A percentile compares a stretch with the other conserved stretches of the same genome.
phyloP scores from a whole-genome alignment of 2,888 invertebrate genomes.

The Microctonus hyperodae region DNA sequence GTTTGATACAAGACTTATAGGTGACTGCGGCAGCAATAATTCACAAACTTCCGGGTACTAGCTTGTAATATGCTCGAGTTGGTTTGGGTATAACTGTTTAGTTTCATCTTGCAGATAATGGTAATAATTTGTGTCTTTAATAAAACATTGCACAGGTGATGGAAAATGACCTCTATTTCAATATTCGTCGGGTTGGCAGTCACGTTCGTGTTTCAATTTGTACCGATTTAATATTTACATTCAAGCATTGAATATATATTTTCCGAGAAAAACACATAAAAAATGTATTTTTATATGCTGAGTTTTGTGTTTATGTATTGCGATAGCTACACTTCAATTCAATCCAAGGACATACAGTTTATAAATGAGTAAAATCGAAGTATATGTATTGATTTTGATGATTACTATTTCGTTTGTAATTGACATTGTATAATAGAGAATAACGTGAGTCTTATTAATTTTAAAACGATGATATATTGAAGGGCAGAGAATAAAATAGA shows the following conservation, averaged over 20 bases:
- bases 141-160: neutral
- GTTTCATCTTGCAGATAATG: neutral
- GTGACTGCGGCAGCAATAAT: slow-evolving; percentile 16
- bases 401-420: neutral
- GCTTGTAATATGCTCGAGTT: neutral
- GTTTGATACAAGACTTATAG: neutral
- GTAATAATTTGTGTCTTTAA: neutral
- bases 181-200: neutral
- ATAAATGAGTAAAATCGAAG: too few species aligned
- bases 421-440: neutral
- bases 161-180: neutral
- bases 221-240: neutral
- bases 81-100: neutral
- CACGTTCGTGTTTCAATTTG: neutral
- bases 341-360: too few species aligned
- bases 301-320: neutral
- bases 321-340: neutral
- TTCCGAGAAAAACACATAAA: neutral
- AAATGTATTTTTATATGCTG: too few species aligned
- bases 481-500: neutral
- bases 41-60: slow-evolving; percentile 6
- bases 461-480: neutral
- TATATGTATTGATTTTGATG: too few species aligned
- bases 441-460: neutral
- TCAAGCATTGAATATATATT: neutral